A percentile compares a stretch with the other conserved stretches of the same genome.
Evolutionary conservation across 2,888 invertebrate genomes (phyloP).

Genomic region (Euplagia quadripunctaria): DNA sequence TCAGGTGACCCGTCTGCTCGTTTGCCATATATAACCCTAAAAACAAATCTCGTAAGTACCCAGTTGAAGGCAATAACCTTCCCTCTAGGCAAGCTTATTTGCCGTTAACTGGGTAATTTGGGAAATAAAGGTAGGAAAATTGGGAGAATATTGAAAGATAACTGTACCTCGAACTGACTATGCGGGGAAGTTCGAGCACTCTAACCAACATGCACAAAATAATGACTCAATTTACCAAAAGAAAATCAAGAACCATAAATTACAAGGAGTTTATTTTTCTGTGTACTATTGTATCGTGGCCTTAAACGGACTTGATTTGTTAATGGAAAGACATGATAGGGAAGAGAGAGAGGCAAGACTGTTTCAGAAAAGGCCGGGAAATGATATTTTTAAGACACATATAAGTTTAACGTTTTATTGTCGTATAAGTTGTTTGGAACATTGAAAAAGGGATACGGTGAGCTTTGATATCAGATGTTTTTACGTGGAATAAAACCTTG

Average conservation of each 20-base stretch:
- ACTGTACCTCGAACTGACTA: too few species aligned
- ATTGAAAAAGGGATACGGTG: background rate
- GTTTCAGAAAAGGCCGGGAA: slow-evolving; percentile 6
- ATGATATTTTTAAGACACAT: slow-evolving; percentile 26
- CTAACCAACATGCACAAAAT: background rate
- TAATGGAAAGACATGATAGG: background rate
- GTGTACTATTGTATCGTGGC: background rate
- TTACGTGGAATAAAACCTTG: background rate
- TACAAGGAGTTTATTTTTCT: background rate
- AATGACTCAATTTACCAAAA: background rate
- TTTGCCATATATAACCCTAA: too few species aligned
- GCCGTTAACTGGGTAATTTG: too few species aligned
- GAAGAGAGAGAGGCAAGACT: background rate
- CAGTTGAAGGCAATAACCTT: too few species aligned
- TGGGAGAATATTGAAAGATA: too few species aligned
- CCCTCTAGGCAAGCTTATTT: too few species aligned
- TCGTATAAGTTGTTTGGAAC: background rate
- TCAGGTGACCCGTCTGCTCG: too few species aligned
- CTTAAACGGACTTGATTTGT: background rate
- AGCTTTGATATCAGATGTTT: background rate
- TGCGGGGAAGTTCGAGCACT: too few species aligned
- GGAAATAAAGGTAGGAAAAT: too few species aligned
- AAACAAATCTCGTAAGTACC: too few species aligned
- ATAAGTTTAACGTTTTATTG: slow-evolving; percentile 21
- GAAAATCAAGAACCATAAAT: background rate